A percentile compares a stretch with the other conserved stretches of the same genome.
phyloP scores from a whole-genome alignment of 1,140 invertebrate species.

The Battus philenor region DNA sequence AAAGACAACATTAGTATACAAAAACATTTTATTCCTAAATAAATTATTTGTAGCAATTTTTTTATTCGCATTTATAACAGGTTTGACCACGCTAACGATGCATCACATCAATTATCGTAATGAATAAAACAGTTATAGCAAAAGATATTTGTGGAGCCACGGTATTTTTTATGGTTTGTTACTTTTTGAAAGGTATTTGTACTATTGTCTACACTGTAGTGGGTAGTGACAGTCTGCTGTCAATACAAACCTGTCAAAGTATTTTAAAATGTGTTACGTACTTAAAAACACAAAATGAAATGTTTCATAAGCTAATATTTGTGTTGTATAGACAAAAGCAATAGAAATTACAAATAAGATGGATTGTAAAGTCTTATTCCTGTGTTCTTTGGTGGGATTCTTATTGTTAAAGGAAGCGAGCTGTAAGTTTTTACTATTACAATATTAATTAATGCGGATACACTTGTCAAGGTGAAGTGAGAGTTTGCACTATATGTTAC shows the following conservation, averaged over 20 bases:
- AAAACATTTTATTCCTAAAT: no score
- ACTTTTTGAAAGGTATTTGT: no score
- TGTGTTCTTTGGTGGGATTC: constrained; percentile 29
- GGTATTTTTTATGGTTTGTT: neutral
- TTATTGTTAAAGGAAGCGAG: constrained; percentile 35
- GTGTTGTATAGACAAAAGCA: constrained; percentile 15
- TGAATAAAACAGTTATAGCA: neutral
- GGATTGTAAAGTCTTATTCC: constrained; percentile 29
- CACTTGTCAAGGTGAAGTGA: constrained; percentile 68
- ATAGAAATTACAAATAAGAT: constrained; percentile 28
- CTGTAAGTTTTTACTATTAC: constrained; percentile 50
- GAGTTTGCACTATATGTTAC: no score
- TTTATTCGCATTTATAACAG: no score
- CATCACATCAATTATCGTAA: no score
- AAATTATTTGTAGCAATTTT: no score
- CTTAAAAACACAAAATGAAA: constrained; percentile 28
- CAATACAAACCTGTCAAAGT: constrained; percentile 4
- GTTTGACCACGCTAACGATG: no score
- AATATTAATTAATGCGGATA: constrained; percentile 36
- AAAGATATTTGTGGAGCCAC: neutral
- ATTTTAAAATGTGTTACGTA: constrained; percentile 9
- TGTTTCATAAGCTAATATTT: constrained; percentile 28
- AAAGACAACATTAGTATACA: no score
- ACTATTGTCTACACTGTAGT: no score
- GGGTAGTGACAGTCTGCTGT: neutral